Evolutionary conservation across 2,888 invertebrate species (phyloP).

Genomic region (Oegoconia quadripuncta): DNA sequence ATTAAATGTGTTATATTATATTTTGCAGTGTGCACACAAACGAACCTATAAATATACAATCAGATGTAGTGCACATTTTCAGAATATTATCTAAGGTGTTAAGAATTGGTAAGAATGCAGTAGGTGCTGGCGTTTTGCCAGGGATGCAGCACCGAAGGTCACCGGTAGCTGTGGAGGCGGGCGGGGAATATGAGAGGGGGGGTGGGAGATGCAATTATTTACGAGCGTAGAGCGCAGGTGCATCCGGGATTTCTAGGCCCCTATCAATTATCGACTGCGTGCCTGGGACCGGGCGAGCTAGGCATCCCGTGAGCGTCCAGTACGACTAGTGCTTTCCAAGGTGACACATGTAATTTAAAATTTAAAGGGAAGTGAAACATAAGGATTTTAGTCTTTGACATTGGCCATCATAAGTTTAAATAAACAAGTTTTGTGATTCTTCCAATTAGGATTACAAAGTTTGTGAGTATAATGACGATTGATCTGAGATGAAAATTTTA

Average conservation of each 20-base stretch:
- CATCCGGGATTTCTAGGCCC: slow-evolving; percentile 43
- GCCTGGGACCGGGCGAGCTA: slow-evolving; percentile 1
- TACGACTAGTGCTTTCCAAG: no score
- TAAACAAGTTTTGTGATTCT: no score
- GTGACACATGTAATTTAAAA: no score
- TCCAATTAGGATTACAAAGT: no score
- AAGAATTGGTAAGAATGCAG: slow-evolving; percentile 34
- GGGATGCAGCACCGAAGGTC: slow-evolving; percentile 67
- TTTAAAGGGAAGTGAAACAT: no score
- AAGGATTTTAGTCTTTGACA: no score
- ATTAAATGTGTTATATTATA: not conserved
- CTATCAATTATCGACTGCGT: slow-evolving; percentile 12
- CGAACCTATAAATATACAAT: slow-evolving; percentile 3
- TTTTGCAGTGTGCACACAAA: not conserved
- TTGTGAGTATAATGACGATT: no score
- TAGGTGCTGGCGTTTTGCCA: slow-evolving; percentile 53
- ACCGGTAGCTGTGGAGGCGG: slow-evolving; percentile 23
- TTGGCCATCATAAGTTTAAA: no score
- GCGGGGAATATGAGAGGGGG: slow-evolving; percentile 16
- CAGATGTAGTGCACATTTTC: slow-evolving; percentile 20
- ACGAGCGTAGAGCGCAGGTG: slow-evolving; percentile 61
- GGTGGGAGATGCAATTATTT: slow-evolving; percentile 44
- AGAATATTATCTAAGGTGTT: slow-evolving; percentile 29
- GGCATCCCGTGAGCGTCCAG: not conserved
- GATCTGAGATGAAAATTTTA: no score